A percentile compares a stretch with the other conserved stretches of the same genome.
Conservation (phyloP, 2,113 vertebrate species). For the Gambusia affinis region DNA sequence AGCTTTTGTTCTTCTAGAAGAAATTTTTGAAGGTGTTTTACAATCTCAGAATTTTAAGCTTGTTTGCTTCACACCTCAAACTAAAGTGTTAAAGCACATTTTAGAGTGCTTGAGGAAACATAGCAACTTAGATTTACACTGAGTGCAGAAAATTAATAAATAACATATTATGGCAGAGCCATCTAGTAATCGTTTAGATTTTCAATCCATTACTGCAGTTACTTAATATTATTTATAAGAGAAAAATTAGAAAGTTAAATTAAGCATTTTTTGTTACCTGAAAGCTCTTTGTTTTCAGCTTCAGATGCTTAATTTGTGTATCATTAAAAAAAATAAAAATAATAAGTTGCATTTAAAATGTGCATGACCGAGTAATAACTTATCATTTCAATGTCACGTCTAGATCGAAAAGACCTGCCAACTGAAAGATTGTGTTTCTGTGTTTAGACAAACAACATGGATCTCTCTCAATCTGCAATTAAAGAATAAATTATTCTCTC, state of each 20-base stretch:
- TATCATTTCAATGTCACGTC: not conserved
- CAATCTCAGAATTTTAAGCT: too few relatives aligned
- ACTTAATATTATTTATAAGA: too few relatives aligned
- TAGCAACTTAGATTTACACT: not conserved
- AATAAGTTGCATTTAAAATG: too few relatives aligned
- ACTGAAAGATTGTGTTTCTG: not conserved
- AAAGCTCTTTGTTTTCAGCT: too few relatives aligned
- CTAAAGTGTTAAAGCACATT: not conserved
- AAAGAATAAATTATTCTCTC: conserved; percentile 14
- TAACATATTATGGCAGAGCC: not conserved
- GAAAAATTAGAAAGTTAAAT: too few relatives aligned
- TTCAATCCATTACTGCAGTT: too few relatives aligned
- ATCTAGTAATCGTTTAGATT: not conserved
- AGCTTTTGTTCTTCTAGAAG: too few relatives aligned
- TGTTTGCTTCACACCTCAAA: too few relatives aligned
- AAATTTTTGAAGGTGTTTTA: too few relatives aligned
- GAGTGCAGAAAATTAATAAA: not conserved
- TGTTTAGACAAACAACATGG: conserved; percentile 9
- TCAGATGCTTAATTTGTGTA: too few relatives aligned
- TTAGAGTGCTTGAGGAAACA: not conserved
- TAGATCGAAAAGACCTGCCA: not conserved
- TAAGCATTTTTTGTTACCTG: too few relatives aligned
- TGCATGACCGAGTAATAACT: not conserved
- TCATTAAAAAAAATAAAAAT: too few relatives aligned
- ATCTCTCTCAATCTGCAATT: conserved; percentile 36